A percentile compares a stretch with the other conserved stretches of the same genome.
These are phyloP conservation scores for Sandelia bainsii DNA, from an alignment of 2,797 vertebrate genomes.

Conservation along the genomic window DNA sequence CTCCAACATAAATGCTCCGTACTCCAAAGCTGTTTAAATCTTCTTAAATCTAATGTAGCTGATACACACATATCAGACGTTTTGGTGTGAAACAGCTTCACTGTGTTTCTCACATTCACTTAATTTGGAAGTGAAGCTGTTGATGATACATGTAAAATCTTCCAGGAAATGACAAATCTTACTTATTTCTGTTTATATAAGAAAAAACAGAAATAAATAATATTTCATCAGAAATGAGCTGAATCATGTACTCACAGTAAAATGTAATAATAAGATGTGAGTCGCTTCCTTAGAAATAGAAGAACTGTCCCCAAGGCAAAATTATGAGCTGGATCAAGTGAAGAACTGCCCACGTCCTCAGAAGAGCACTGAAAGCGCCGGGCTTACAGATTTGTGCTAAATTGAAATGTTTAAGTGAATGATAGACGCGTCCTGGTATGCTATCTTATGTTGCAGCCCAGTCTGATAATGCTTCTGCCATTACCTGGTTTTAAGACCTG, in stretches of 20 bases:
- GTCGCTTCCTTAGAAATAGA: no score
- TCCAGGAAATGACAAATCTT: not conserved
- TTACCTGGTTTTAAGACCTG: not conserved
- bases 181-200: not conserved
- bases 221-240: no score
- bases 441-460: not conserved
- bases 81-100: not conserved
- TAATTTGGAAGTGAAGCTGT: slow-evolving; percentile 31
- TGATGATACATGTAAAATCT: slow-evolving; percentile 11
- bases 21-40: slow-evolving; percentile 67
- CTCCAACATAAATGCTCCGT: slow-evolving; percentile 66
- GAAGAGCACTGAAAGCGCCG: not conserved
- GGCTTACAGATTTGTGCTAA: not conserved
- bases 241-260: no score
- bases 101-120: slow-evolving; percentile 10
- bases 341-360: not conserved
- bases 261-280: no score
- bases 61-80: slow-evolving; percentile 30
- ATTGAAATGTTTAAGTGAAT: not conserved
- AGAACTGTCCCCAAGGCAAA: not conserved
- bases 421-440: not conserved
- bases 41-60: slow-evolving; percentile 55
- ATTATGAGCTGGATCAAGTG: not conserved
- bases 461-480: not conserved
- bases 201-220: no score